Evolutionary conservation across 2,113 vertebrate species (phyloP).

Genomic region (Syngnathus floridae): DNA sequence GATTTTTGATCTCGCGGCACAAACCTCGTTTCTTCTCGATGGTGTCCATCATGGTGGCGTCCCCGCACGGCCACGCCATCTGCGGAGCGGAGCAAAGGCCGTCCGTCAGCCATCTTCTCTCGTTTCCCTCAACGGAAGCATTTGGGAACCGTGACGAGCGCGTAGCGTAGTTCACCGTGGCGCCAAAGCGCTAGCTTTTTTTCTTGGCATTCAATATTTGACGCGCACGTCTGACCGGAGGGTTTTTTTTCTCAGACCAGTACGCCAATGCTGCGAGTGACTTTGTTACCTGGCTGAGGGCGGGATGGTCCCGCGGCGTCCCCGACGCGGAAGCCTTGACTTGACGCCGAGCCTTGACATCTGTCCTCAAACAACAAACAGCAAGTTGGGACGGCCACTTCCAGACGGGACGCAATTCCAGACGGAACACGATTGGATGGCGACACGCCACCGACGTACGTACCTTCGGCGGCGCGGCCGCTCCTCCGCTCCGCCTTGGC

Average conservation of each 20-base stretch:
- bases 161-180: no score
- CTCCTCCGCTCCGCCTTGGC: slow-evolving; percentile 78
- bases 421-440: no score
- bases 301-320: slow-evolving; percentile 75
- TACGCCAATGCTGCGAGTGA: no score
- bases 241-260: no score
- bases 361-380: slow-evolving; percentile 52
- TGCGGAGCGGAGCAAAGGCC: slow-evolving; percentile 59
- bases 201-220: no score
- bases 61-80: slow-evolving; percentile 90
- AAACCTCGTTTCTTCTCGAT: slow-evolving; percentile 94
- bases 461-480: slow-evolving; percentile 79
- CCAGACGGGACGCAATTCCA: no score
- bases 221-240: no score
- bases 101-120: no score
- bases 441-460: not conserved
- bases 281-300: slow-evolving; percentile 81
- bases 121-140: no score
- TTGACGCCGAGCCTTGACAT: slow-evolving; percentile 80
- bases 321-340: slow-evolving; percentile 87
- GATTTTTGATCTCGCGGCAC: slow-evolving; percentile 92
- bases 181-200: no score
- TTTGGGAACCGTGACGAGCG: no score
- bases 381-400: no score
- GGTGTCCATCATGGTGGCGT: slow-evolving; percentile 95